phyloP scores from a whole-genome alignment of 2,888 invertebrate species.

The Chirona hameri region DNA sequence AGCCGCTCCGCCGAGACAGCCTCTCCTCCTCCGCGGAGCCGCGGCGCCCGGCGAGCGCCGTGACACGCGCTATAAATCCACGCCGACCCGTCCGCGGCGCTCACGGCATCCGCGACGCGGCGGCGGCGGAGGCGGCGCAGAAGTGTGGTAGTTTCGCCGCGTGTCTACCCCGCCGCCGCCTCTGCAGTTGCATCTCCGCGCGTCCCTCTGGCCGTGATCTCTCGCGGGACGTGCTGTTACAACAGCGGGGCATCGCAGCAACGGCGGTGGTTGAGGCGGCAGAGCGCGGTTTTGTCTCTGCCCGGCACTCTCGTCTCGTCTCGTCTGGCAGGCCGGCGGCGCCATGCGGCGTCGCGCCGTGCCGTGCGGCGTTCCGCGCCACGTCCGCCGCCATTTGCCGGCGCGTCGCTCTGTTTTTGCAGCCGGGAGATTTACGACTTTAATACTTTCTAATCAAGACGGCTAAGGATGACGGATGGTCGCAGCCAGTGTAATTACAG shows the following conservation, averaged over 20 bases:
- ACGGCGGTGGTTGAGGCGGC: too few relatives aligned
- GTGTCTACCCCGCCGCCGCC: background rate
- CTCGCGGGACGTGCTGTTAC: too few relatives aligned
- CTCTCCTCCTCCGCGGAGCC: too few relatives aligned
- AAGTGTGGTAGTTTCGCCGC: too few relatives aligned
- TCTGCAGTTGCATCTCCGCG: background rate
- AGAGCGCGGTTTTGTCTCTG: too few relatives aligned
- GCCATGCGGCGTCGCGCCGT: background rate
- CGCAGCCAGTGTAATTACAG: conserved; percentile 27
- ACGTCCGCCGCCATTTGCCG: conserved; percentile 8
- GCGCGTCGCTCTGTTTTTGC: conserved; percentile 12
- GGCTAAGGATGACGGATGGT: conserved; percentile 23
- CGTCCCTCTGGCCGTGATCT: too few relatives aligned
- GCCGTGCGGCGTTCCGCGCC: background rate
- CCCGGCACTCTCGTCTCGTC: too few relatives aligned
- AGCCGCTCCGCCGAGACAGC: background rate
- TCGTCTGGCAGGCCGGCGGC: background rate
- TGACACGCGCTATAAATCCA: background rate
- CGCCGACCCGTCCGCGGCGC: background rate
- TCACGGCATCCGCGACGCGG: background rate
- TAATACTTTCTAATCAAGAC: conserved; percentile 29
- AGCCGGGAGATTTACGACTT: conserved; percentile 13
- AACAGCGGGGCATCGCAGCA: too few relatives aligned
- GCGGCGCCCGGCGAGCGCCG: background rate
- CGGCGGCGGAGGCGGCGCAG: background rate